Evolutionary conservation across 2,797 vertebrate genomes (phyloP).

Genomic region (Gymnocypris eckloni): DNA sequence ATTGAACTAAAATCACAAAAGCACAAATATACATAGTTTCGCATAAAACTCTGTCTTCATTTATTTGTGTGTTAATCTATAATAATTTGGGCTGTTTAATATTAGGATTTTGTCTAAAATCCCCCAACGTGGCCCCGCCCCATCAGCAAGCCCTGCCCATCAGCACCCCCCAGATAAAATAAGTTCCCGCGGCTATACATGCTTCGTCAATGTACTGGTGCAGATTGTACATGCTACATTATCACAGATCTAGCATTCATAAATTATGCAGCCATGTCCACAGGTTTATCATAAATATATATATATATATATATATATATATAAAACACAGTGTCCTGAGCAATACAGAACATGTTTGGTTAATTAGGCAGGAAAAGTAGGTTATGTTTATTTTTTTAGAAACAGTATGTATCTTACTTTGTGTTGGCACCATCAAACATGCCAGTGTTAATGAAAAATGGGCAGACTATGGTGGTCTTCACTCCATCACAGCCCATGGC

Average conservation of each 20-base stretch:
- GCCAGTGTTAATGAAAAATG: slow-evolving; percentile 81
- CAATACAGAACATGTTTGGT: neutral
- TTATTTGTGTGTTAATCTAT: too few species aligned
- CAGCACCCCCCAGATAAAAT: too few species aligned
- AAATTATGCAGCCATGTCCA: neutral
- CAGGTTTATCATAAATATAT: neutral
- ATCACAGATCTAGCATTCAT: neutral
- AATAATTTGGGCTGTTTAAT: too few species aligned
- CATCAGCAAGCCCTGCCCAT: too few species aligned
- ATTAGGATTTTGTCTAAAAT: too few species aligned
- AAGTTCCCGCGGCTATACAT: neutral
- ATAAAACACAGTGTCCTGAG: too few species aligned
- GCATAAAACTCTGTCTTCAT: too few species aligned
- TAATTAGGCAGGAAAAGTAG: neutral
- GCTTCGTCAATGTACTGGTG: neutral
- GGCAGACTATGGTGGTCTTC: slow-evolving; percentile 86
- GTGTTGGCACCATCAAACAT: slow-evolving; percentile 82
- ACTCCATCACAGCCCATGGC: slow-evolving; percentile 72
- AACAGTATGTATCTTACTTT: slow-evolving; percentile 72
- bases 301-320: too few species aligned
- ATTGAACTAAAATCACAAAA: too few species aligned
- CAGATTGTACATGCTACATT: too few species aligned
- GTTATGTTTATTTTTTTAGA: neutral
- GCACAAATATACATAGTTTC: too few species aligned
- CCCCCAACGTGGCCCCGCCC: too few species aligned